phyloP scores from a whole-genome alignment of 1,140 invertebrate genomes.

The Archegozetes longisetosus region DNA sequence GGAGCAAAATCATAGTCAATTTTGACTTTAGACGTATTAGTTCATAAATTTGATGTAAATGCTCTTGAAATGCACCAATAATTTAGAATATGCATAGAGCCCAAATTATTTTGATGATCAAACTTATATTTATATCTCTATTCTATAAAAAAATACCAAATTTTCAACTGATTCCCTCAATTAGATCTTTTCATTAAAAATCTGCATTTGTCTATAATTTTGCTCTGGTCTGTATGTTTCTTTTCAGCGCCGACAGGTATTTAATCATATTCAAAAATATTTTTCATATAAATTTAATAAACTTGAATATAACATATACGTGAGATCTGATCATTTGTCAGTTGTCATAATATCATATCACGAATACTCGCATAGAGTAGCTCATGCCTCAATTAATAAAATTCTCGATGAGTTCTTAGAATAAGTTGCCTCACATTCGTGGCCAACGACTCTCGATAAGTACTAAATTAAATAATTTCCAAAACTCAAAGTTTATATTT shows the following conservation, averaged over 20 bases:
- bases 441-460: constrained; percentile 43
- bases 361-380: constrained; percentile 88
- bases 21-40: no score
- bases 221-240: no score
- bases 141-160: no score
- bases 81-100: no score
- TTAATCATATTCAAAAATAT: constrained; percentile 5
- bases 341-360: constrained; percentile 90
- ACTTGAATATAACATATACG: constrained; percentile 84
- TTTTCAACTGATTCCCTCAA: no score
- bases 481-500: background rate
- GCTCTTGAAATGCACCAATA: no score
- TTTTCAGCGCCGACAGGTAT: constrained; percentile 66
- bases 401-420: constrained; percentile 81
- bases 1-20: no score
- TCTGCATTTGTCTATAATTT: no score
- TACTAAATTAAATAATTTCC: background rate
- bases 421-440: constrained; percentile 49
- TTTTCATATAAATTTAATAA: constrained; percentile 20
- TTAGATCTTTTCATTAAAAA: no score
- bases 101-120: no score
- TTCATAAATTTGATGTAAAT: no score
- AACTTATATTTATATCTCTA: no score
- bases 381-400: constrained; percentile 86
- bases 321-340: constrained; percentile 70